A percentile compares a stretch with the other conserved stretches of the same genome.
These are phyloP conservation scores for Drosophila novamexicana DNA, from an alignment of 1,140 invertebrate genomes.

Conservation along the genomic window DNA sequence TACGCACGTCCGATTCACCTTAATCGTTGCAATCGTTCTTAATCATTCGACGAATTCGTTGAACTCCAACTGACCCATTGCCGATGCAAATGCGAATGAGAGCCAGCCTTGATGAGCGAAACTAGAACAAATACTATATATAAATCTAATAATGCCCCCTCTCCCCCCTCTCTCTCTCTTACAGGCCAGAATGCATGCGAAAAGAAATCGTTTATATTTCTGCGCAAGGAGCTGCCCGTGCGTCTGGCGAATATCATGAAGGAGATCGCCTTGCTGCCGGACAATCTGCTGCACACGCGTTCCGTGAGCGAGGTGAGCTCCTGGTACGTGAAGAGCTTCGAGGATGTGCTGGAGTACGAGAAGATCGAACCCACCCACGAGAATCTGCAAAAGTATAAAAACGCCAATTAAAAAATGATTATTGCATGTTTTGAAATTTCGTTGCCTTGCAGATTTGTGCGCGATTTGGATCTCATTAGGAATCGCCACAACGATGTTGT, in stretches of 20 bases:
- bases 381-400: constrained; percentile 88
- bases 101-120: constrained; percentile 8
- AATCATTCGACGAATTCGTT: too few relatives aligned
- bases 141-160: neutral
- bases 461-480: constrained; percentile 93
- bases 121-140: neutral
- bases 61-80: neutral
- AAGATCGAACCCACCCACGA: constrained; percentile 88
- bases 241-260: constrained; percentile 99
- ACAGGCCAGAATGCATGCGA: constrained; percentile 95
- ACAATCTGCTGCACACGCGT: constrained; percentile 94
- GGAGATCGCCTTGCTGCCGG: constrained; percentile 96
- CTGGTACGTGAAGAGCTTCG: constrained; percentile 96
- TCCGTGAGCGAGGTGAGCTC: constrained; percentile 94
- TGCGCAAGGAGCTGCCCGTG: constrained; percentile 98
- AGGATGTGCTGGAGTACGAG: constrained; percentile 97
- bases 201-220: constrained; percentile 94
- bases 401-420: too few relatives aligned
- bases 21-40: too few relatives aligned
- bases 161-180: constrained; percentile 40
- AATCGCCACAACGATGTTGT: constrained; percentile 98
- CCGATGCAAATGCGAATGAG: neutral
- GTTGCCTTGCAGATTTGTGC: constrained; percentile 90
- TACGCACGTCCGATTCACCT: too few relatives aligned
- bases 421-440: too few relatives aligned